Evolutionary conservation across 1,140 invertebrate genomes (phyloP), one percentile per base, ranked within the genome.

Genomic region (Elysia chlorotica): DNA sequence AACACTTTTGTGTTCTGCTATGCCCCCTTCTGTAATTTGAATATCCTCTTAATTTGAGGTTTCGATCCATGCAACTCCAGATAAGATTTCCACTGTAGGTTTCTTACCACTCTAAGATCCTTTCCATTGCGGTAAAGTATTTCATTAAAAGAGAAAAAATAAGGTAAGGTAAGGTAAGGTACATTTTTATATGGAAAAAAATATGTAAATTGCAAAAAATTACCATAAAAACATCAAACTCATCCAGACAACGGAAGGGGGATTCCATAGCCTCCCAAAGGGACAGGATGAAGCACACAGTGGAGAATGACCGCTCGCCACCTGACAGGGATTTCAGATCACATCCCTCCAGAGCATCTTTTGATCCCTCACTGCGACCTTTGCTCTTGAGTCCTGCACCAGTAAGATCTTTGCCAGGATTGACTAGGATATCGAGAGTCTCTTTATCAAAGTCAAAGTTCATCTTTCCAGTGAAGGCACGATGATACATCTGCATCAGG

Each of bases 181-280:
- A 65, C 28, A 73, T 6, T 21, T 53, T 38, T 30, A 66, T 25
- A 35, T 10, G n/a, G 1, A 25, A 54, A 48, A 19, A 25, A 5
- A 6, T 38, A 36, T 21, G n/a, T 17, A 0, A 30, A 28, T 41
- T n/a, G n/a, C n/a, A 65, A 14, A 67, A 28, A 73, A 81, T 79
- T 81, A 89, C 96, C 94, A 99, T 98, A 85, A 96, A 99, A 0
- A 99, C 96, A 86, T 99, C 97, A 87, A 99, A 99, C 89, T 99
- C 97, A 86, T 99, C 97, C 56, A 99, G 89, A 83, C 98, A 96
- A 84, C 95, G 93, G 86, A 99, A 98, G 0, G 97, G 97, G 72
- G 95, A 91, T 74, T 93, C 91, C 79, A 95, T 93, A 65, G 92
- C 93, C 54, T 95, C 92, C 97, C 97, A 99, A 19, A 99, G 88